Percentiles rank a stretch among this genome's conserved stretches.
These are phyloP conservation scores for Phyto melanocephala DNA, from an alignment of 2,888 invertebrate species.

Conservation along the genomic window DNA sequence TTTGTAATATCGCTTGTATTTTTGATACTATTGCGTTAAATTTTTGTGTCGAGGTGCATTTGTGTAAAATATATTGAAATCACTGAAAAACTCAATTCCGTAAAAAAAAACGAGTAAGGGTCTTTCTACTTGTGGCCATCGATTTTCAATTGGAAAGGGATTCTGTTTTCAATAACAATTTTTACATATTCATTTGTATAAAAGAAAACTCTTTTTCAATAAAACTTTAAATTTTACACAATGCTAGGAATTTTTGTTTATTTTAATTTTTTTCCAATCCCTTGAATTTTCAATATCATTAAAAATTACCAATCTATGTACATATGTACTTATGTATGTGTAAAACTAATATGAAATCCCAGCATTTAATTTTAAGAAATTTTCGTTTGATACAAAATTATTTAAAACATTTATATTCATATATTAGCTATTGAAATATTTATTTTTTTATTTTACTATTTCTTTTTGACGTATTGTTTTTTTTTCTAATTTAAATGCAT, in stretches of 20 bases:
- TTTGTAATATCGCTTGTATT: no score
- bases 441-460: no score
- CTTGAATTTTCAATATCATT: no score
- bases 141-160: conserved; percentile 6
- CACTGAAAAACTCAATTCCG: no score
- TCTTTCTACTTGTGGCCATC: no score
- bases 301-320: no score
- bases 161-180: conserved; percentile 28
- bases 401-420: background rate
- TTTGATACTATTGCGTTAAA: no score
- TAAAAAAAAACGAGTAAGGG: no score
- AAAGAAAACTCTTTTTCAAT: conserved; percentile 7
- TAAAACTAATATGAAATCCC: background rate
- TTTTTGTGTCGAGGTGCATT: no score
- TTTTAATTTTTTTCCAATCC: background rate
- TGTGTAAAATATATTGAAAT: no score
- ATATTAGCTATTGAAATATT: background rate
- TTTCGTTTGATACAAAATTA: background rate
- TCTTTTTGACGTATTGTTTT: no score
- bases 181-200: conserved; percentile 30
- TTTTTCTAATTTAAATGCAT: conserved; percentile 56
- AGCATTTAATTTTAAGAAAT: background rate
- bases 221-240: background rate
- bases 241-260: background rate
- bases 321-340: no score